Percentiles rank a stretch among this genome's conserved stretches.
Conservation (phyloP, 2,113 vertebrate species). For the Etheostoma cragini region DNA sequence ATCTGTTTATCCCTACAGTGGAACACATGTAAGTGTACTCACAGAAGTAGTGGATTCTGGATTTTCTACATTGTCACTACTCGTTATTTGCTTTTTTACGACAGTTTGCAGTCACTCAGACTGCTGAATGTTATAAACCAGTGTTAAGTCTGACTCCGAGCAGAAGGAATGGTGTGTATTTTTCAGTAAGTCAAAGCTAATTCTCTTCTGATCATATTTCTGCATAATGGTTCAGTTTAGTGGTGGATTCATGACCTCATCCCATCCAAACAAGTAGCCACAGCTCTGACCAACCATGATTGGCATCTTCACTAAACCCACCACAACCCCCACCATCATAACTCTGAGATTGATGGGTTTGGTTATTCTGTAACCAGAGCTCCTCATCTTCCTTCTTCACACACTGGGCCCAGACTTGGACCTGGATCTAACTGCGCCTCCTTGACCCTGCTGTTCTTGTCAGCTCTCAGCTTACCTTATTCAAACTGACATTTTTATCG, state of each 20-base stretch:
- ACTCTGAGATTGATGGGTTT: constrained; percentile 1
- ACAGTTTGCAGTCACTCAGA: neutral
- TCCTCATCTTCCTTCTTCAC: neutral
- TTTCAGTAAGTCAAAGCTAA: neutral
- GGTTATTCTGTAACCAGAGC: constrained; percentile 22
- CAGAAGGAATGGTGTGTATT: neutral
- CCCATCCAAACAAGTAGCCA: constrained; percentile 18
- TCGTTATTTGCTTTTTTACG: neutral
- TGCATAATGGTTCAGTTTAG: neutral
- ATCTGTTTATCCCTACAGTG: too few relatives aligned
- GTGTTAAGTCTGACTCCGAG: neutral
- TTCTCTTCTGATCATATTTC: constrained; percentile 3
- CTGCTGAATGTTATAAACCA: neutral
- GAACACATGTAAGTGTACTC: too few relatives aligned
- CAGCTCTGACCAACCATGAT: constrained; percentile 26
- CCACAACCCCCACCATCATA: neutral
- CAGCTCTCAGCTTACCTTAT: constrained; percentile 41
- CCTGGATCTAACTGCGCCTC: neutral
- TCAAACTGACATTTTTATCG: constrained; percentile 52
- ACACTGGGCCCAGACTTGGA: neutral
- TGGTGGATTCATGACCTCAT: neutral
- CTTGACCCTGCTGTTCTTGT: constrained; percentile 6
- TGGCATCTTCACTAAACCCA: constrained; percentile 19
- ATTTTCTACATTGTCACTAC: neutral
- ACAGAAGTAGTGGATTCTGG: too few relatives aligned